Percentiles rank a stretch among this genome's conserved stretches.
These are phyloP conservation scores for Polyommatus iphigenia DNA, from an alignment of 2,888 invertebrate species.

Conservation along the genomic window DNA sequence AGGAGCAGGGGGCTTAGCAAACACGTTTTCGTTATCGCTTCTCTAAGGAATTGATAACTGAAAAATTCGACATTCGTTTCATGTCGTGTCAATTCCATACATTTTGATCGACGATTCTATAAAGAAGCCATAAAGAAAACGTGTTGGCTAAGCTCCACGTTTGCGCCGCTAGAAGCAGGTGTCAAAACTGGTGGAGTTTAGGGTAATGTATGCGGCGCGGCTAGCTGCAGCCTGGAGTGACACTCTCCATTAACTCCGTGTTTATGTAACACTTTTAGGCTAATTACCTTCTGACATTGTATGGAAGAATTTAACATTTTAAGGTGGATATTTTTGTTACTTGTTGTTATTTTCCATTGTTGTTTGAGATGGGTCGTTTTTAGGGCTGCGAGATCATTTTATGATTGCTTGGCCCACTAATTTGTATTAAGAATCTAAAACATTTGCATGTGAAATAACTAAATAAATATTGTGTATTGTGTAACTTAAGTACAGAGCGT, in stretches of 20 bases:
- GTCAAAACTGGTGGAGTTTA: conserved; percentile 77
- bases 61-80: too few relatives aligned
- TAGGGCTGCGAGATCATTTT: too few relatives aligned
- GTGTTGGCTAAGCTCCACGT: too few relatives aligned
- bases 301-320: background rate
- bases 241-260: conserved; percentile 59
- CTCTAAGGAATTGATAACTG: too few relatives aligned
- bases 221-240: conserved; percentile 44
- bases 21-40: too few relatives aligned
- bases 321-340: background rate
- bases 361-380: background rate
- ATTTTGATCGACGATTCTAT: too few relatives aligned
- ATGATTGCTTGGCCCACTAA: too few relatives aligned
- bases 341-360: background rate
- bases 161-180: conserved; percentile 71
- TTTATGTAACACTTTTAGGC: conserved; percentile 45
- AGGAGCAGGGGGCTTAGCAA: conserved; percentile 57
- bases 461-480: too few relatives aligned
- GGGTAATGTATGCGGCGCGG: conserved; percentile 76
- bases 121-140: too few relatives aligned
- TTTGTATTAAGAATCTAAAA: too few relatives aligned
- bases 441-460: too few relatives aligned
- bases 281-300: conserved; percentile 27
- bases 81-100: too few relatives aligned
- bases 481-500: background rate